These are phyloP conservation scores for Andrena fulva DNA, from an alignment of 2,888 invertebrate species.

Conservation along the genomic window DNA sequence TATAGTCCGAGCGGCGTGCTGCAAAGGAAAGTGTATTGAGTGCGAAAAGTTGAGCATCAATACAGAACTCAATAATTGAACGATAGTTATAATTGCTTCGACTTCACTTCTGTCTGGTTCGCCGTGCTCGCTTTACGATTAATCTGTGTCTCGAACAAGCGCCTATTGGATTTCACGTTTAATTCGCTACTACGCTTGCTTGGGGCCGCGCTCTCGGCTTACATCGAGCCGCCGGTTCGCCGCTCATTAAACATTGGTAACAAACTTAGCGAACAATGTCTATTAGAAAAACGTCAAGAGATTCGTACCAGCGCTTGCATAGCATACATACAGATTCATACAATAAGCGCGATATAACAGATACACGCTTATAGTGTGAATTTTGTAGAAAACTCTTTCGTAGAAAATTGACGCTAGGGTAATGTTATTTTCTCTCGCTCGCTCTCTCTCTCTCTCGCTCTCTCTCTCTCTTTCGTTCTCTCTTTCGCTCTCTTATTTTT, in stretches of 20 bases:
- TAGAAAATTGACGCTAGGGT: constrained; percentile 84
- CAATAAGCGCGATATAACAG: constrained; percentile 67
- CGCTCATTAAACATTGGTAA: constrained; percentile 45
- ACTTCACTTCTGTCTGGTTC: constrained; percentile 43
- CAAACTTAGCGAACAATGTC: constrained; percentile 62
- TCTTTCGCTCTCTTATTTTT: constrained; percentile 31
- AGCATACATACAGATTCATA: constrained; percentile 73
- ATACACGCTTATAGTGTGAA: constrained; percentile 71
- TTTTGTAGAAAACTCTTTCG: constrained; percentile 76
- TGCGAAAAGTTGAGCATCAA: constrained; percentile 49
- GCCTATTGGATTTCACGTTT: constrained; percentile 49
- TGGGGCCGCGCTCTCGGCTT: constrained; percentile 37
- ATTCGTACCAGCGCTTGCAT: constrained; percentile 68
- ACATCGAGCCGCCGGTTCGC: constrained; percentile 35
- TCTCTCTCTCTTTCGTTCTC: background rate
- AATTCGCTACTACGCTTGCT: constrained; percentile 56
- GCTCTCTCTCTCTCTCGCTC: constrained; percentile 6
- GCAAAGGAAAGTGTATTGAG: constrained; percentile 13
- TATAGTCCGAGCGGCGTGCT: background rate
- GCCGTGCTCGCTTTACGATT: constrained; percentile 44
- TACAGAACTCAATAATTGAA: constrained; percentile 55
- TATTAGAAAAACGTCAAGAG: constrained; percentile 71
- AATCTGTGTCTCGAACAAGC: constrained; percentile 57
- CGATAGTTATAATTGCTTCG: constrained; percentile 50
- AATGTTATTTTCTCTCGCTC: constrained; percentile 67